Evolutionary conservation across 2,888 invertebrate genomes (phyloP), one percentile per base, ranked within the genome.

Genomic region (Eremobia ochroleuca): DNA sequence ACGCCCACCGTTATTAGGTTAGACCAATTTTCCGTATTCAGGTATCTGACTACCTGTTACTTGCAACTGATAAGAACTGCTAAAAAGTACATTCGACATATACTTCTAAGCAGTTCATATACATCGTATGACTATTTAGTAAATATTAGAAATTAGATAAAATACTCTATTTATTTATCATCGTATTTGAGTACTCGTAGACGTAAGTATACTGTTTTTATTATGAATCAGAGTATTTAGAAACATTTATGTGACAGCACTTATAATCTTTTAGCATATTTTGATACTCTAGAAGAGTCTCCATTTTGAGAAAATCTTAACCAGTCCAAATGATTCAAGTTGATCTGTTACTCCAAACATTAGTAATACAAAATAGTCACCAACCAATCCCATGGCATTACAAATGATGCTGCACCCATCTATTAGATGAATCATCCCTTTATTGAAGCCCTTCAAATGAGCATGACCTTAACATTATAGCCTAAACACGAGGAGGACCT

Each of bases 381-480:
- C 13, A 6, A 81, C 81, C 85, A 40, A 82, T 37, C 82, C 85
- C 73, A 85, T 52, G 49, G 37, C 70, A 76, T 82, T 70, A 74
- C 67, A 65, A 62, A 49, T 46, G 2, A 76, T 43, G 76, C 21
- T 34, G 18, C 74, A 62, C 62, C 77, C 71, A 77, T 72, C 18
- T 69, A 46, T 76, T 80, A 77, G 78, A 58, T 88, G 88, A 88
- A 68, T 88, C 89, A 88, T 59, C 74, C 76, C 77, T 79, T 62
- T 52, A 82, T 79, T 67, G 34, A 66, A 69, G 77, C 66, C 46
- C 65, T 73, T 76, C 72, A 80, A 76, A 69, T 73, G 80, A 79
- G 59, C 79, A 66, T 90, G 93, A 93, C 94, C 93, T 94, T 92
- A 92, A 90, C 91, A 90, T 91, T 91, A 92, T 90, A 87, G 88